phyloP scores from a whole-genome alignment of 2,113 vertebrate species.

The Strigops habroptila region DNA sequence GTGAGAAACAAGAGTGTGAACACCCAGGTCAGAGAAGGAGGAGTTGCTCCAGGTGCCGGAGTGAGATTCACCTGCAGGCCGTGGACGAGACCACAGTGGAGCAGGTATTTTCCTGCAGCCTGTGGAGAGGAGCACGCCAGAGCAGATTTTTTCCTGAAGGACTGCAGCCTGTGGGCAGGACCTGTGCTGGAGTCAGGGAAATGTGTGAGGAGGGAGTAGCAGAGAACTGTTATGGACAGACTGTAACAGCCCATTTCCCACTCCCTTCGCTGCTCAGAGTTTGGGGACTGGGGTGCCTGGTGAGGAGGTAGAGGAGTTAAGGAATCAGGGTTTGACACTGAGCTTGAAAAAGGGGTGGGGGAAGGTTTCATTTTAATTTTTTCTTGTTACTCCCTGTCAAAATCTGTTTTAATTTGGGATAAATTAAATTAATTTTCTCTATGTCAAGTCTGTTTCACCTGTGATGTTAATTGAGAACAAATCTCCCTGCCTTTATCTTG shows the following conservation, averaged over 20 bases:
- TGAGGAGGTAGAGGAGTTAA: background rate
- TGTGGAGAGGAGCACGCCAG: background rate
- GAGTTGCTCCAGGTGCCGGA: background rate
- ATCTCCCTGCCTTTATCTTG: background rate
- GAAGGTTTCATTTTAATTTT: background rate
- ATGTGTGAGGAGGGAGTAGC: background rate
- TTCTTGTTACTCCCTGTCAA: background rate
- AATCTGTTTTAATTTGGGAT: background rate
- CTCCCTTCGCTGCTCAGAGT: too few species aligned
- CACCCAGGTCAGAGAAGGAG: background rate
- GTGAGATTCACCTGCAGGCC: background rate
- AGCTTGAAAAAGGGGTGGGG: background rate
- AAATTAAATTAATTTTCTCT: background rate
- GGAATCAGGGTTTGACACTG: background rate
- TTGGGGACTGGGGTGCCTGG: accelerated
- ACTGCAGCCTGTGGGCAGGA: background rate
- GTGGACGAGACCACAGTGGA: background rate
- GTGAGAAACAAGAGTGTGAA: background rate
- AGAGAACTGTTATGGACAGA: background rate
- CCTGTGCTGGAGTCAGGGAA: background rate
- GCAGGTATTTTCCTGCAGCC: background rate
- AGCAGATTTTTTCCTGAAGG: background rate
- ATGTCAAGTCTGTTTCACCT: background rate
- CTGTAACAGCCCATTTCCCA: background rate
- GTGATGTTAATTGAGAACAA: background rate